Evolutionary conservation across 1,140 invertebrate species (phyloP), one percentile per base, ranked within the genome.

Genomic region (Drosophila pseudoobscura): DNA sequence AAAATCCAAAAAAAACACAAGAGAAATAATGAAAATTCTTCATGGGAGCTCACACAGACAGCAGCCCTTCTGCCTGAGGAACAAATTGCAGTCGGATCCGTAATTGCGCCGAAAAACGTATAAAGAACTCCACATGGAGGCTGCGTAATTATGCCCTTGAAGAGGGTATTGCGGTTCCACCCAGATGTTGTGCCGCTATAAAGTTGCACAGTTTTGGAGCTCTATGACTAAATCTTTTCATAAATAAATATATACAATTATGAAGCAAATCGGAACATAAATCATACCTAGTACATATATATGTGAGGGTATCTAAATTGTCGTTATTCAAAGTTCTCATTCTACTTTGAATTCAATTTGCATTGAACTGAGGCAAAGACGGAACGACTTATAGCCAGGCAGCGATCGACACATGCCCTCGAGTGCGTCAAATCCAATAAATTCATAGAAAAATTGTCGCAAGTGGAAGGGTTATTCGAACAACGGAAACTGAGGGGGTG

Each of bases 91-190:
- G 57, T 55, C 24, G 65, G 58, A 65, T 46, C 43, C 51, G 75
- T 64, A 74, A 78, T 78, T 79, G 64, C 44, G 31, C 44, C 65
- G 56, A 78, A 73, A 61, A 39, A 60, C 35, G 47, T 51, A 51
- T 13, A 26, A 29, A 31, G 22, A 5, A 7, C 17, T 26, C 22
- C 62, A 55, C 47, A 31, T 68, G 49, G 35, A 35, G 29, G 5
- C 11, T 11, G 35, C 35, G 35, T 39, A 35, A 35, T 35, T 35
- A 4, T 35, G 3, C 9, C 3, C 31, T 35, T 35, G 9, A 3
- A 11, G 9, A 35, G 31, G 31, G 31, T 26, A 26, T 26, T 26
- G 24, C 0, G 5, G 24, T 26, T 26, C 0, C 7, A 8, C 7
- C 29, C 2, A 7, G 26, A 1, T 6, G 3, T 29, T 29, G 3